These are phyloP conservation scores for Lontra canadensis DNA, from an alignment of 2,113 vertebrate species.

Conservation along the genomic window DNA sequence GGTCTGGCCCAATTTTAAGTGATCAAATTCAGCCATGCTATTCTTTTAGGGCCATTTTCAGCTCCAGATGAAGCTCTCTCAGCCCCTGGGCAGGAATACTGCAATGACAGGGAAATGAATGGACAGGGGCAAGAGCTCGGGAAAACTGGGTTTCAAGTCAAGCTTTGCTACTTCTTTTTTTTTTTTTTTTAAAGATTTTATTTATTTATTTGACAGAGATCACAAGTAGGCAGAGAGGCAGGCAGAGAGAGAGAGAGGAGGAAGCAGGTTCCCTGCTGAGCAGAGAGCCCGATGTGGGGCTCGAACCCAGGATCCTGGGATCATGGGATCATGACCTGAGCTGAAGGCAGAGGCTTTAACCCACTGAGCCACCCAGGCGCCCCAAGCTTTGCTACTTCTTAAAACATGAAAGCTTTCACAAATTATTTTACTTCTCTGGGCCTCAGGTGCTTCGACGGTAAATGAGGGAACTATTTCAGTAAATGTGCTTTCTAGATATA, in stretches of 20 bases:
- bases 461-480: background rate
- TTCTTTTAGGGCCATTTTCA: background rate
- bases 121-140: background rate
- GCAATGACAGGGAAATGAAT: background rate
- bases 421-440: conserved; percentile 1
- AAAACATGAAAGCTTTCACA: background rate
- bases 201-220: too few species aligned
- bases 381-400: background rate
- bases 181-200: too few species aligned
- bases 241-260: too few species aligned
- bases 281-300: too few species aligned
- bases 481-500: background rate
- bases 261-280: too few species aligned
- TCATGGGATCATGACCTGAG: too few species aligned
- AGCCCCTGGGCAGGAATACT: background rate
- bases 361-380: too few species aligned
- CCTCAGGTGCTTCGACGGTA: background rate
- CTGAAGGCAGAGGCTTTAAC: too few species aligned
- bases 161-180: background rate
- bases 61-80: background rate
- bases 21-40: background rate
- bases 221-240: too few species aligned
- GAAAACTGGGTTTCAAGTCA: background rate
- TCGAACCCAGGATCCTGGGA: too few species aligned
- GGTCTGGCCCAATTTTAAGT: background rate